Percentiles rank a stretch among this genome's conserved stretches.
phyloP scores from a whole-genome alignment of 1,140 invertebrate genomes.

The Orius insidiosus region DNA sequence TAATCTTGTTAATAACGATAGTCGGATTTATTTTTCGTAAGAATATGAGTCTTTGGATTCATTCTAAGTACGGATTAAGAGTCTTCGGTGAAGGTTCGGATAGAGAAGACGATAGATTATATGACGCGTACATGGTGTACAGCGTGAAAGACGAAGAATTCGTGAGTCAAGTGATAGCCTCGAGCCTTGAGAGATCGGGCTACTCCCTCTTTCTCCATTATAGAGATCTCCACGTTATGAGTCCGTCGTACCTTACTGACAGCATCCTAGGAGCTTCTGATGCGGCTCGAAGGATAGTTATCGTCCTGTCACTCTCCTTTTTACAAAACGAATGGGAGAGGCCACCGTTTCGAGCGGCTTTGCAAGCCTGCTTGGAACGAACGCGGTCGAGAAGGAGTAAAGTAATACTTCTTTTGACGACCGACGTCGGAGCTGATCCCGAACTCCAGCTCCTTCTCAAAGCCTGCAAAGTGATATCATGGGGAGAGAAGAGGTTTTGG shows the following conservation, averaged over 20 bases:
- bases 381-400: slow-evolving; percentile 41
- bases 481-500: slow-evolving; percentile 80
- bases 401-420: slow-evolving; percentile 49
- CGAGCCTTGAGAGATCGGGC: slow-evolving; percentile 58
- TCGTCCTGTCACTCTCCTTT: slow-evolving; percentile 55
- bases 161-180: slow-evolving; percentile 53
- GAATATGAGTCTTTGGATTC: slow-evolving; percentile 52
- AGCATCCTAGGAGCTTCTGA: slow-evolving; percentile 62
- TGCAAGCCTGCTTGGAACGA: slow-evolving; percentile 35
- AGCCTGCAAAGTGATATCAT: slow-evolving; percentile 66
- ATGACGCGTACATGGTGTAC: slow-evolving; percentile 77
- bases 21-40: slow-evolving; percentile 58
- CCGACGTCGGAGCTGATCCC: slow-evolving; percentile 53
- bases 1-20: slow-evolving; percentile 46
- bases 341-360: slow-evolving; percentile 49
- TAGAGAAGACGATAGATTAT: slow-evolving; percentile 47
- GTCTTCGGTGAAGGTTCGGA: slow-evolving; percentile 42
- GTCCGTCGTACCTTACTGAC: slow-evolving; percentile 42
- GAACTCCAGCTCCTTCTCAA: slow-evolving; percentile 66
- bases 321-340: slow-evolving; percentile 56
- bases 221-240: slow-evolving; percentile 47
- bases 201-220: slow-evolving; percentile 58
- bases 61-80: slow-evolving; percentile 52
- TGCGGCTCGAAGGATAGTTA: slow-evolving; percentile 47
- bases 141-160: slow-evolving; percentile 70